A percentile compares a stretch with the other conserved stretches of the same genome.
Conservation (phyloP, 2,888 invertebrate species). For the Macaria liturata region DNA sequence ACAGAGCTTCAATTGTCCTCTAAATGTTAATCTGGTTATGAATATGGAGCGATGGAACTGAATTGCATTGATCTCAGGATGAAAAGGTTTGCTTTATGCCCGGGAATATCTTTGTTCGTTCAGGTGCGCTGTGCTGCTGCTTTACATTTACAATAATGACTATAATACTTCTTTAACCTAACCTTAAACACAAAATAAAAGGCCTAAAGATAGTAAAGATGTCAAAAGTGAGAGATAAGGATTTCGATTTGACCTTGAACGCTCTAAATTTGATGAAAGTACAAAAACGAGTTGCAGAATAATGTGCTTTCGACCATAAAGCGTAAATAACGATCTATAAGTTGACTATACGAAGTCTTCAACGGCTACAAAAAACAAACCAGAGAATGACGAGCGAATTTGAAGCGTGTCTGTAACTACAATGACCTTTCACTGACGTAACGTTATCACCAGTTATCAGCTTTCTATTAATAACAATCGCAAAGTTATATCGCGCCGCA, state of each 20-base stretch:
- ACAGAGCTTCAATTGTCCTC: no score
- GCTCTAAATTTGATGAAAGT: no score
- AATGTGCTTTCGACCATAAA: neutral
- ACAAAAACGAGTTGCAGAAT: neutral
- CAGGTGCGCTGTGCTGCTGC: no score
- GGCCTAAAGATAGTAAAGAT: no score
- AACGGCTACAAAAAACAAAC: conserved; percentile 8
- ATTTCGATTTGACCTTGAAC: no score
- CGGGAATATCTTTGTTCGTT: no score
- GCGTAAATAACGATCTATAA: neutral
- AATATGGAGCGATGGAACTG: no score
- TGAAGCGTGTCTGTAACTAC: conserved; percentile 19
- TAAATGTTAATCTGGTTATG: no score
- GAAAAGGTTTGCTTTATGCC: no score
- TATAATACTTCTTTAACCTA: neutral
- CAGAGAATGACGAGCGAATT: conserved; percentile 18
- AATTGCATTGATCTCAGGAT: no score
- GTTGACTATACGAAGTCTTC: neutral
- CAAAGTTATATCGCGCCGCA: conserved; percentile 19
- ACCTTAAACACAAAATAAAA: neutral
- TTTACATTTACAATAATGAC: no score
- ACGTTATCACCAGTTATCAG: conserved; percentile 27
- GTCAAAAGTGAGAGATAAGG: no score
- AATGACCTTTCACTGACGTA: conserved; percentile 30
- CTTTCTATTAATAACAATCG: conserved; percentile 29